phyloP scores from a whole-genome alignment of 1,140 invertebrate species.

The Scaptomyza graminum region DNA sequence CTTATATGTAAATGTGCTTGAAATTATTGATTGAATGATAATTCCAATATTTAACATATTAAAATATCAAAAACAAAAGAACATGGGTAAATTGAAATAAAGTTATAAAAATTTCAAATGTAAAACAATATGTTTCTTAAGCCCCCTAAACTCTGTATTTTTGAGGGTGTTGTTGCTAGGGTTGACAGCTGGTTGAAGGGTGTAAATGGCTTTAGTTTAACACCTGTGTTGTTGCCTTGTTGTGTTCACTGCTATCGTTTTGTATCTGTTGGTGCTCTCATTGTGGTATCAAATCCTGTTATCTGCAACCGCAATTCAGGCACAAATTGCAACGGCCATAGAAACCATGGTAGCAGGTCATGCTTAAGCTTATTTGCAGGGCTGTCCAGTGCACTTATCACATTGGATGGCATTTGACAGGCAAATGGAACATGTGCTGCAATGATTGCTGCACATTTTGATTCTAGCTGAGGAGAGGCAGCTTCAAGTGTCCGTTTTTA shows the following conservation, averaged over 20 bases:
- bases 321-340: conserved; percentile 40
- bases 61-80: too few relatives aligned
- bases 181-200: conserved; percentile 25
- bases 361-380: conserved; percentile 9
- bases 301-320: conserved; percentile 64
- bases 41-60: too few relatives aligned
- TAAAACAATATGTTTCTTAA: too few relatives aligned
- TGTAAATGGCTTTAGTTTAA: conserved; percentile 30
- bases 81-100: too few relatives aligned
- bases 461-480: conserved; percentile 22
- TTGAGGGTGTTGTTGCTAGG: conserved; percentile 11
- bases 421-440: conserved; percentile 44
- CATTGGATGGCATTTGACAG: conserved; percentile 24
- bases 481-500: conserved; percentile 47
- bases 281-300: conserved; percentile 56
- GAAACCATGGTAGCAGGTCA: too few relatives aligned
- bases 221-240: conserved; percentile 30
- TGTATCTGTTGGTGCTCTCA: conserved; percentile 52
- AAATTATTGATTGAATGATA: too few relatives aligned
- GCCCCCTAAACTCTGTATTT: neutral
- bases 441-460: conserved; percentile 33
- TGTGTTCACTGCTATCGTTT: conserved; percentile 13
- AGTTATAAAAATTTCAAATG: too few relatives aligned
- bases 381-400: conserved; percentile 11
- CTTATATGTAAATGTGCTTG: too few relatives aligned